These are phyloP conservation scores for fruit fly (Drosophila melanogaster) DNA, from an alignment of 1,140 invertebrate species.

Conservation along the genomic window Release_6_plus_ISO1_MT NT_033777.3:15599501-15600000, in stretches of 20 bases:
- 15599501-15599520: conserved; percentile 70
- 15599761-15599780: conserved; percentile 18
- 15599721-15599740: conserved; percentile 69
- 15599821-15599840: conserved; percentile 68
- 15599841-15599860: conserved; percentile 38
- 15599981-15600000: conserved; percentile 27
- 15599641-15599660: conserved; percentile 38
- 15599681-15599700: conserved; percentile 83
- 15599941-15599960: conserved; percentile 82
- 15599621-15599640: not conserved
- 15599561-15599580: conserved; percentile 43
- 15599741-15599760: not conserved
- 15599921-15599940: conserved; percentile 63
- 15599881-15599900: conserved; percentile 79
- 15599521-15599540: conserved; percentile 61
- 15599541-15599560: conserved; percentile 19
- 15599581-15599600: conserved; percentile 52
- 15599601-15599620: conserved; percentile 7
- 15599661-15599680: conserved; percentile 75
- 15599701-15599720: conserved; percentile 79
- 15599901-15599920: conserved; percentile 57
- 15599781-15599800: conserved; percentile 78
- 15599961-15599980: conserved; percentile 77
- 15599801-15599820: conserved; percentile 80
- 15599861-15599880: conserved; percentile 61